phyloP scores from a whole-genome alignment of 2,113 vertebrate species.

The Ceratotherium simum region DNA sequence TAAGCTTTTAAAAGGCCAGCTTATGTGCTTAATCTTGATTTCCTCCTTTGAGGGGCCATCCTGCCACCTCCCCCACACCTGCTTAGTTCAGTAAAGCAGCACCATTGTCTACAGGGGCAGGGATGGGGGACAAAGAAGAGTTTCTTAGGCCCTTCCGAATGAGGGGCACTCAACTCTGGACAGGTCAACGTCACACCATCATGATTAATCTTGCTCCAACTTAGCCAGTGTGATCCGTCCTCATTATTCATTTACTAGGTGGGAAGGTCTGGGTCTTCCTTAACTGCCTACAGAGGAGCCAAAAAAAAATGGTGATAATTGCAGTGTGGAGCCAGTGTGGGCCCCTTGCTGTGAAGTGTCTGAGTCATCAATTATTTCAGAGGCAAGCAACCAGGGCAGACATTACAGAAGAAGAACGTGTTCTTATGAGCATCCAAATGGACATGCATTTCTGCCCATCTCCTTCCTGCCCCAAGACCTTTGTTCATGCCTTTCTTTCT shows the following conservation, averaged over 20 bases:
- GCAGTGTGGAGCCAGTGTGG: conserved; percentile 45
- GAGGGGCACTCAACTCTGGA: background rate
- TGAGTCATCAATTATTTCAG: conserved; percentile 80
- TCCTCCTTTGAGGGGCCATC: conserved; percentile 44
- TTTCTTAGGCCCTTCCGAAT: background rate
- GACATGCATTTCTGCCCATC: background rate
- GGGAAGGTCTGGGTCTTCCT: background rate
- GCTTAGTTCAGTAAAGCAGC: background rate
- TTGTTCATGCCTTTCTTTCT: background rate
- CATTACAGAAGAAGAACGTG: conserved; percentile 58
- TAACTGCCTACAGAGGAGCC: background rate
- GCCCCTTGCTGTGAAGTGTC: conserved; percentile 72
- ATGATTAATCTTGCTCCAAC: background rate
- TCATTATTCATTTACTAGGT: conserved; percentile 35
- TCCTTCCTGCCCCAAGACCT: conserved; percentile 10
- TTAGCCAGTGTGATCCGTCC: background rate
- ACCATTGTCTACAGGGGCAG: background rate
- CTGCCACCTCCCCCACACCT: conserved; percentile 59
- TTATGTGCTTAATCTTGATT: conserved; percentile 73
- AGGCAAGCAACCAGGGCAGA: conserved; percentile 74
- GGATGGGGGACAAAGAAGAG: background rate
- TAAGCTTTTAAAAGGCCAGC: conserved; percentile 69
- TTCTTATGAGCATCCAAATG: conserved; percentile 71
- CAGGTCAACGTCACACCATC: background rate
- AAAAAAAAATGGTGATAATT: background rate